These are phyloP conservation scores for Remorina albescens DNA, from an alignment of 2,797 vertebrate species.

Conservation along the genomic window DNA sequence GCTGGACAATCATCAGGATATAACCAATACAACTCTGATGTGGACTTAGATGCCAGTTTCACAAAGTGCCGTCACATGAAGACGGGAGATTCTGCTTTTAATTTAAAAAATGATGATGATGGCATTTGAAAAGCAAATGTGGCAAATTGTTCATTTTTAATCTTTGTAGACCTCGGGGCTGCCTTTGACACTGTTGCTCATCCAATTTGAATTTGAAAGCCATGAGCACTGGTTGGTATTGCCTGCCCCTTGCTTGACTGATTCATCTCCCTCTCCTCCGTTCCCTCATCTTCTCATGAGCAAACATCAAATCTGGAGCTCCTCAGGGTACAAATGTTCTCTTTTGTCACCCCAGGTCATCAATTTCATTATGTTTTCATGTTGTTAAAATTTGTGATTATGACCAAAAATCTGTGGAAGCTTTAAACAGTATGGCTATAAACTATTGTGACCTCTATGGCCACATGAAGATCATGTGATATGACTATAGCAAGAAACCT, in stretches of 20 bases:
- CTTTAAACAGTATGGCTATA: not conserved
- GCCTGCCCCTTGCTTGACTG: conserved; percentile 56
- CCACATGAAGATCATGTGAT: too few relatives aligned
- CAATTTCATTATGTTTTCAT: conserved; percentile 9
- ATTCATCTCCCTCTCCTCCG: conserved; percentile 44
- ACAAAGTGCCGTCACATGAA: conserved; percentile 55
- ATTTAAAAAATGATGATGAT: conserved; percentile 74
- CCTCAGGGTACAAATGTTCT: conserved; percentile 20
- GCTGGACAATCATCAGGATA: conserved; percentile 34
- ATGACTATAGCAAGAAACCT: too few relatives aligned
- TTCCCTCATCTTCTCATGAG: conserved; percentile 38
- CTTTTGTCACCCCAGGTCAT: not conserved
- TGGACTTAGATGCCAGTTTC: conserved; percentile 47
- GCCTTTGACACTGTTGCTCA: conserved; percentile 69
- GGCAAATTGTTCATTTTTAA: conserved; percentile 72
- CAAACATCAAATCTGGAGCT: conserved; percentile 33
- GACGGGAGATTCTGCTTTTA: conserved; percentile 55
- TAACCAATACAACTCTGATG: conserved; percentile 33
- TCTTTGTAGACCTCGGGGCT: conserved; percentile 68
- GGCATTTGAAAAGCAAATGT: conserved; percentile 62
- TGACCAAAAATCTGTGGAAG: not conserved
- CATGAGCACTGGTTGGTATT: conserved; percentile 57
- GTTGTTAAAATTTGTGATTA: not conserved
- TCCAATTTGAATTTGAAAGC: conserved; percentile 68
- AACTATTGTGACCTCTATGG: not conserved